Evolutionary conservation across 2,888 invertebrate genomes (phyloP).

Genomic region (Embidobia sp.): DNA sequence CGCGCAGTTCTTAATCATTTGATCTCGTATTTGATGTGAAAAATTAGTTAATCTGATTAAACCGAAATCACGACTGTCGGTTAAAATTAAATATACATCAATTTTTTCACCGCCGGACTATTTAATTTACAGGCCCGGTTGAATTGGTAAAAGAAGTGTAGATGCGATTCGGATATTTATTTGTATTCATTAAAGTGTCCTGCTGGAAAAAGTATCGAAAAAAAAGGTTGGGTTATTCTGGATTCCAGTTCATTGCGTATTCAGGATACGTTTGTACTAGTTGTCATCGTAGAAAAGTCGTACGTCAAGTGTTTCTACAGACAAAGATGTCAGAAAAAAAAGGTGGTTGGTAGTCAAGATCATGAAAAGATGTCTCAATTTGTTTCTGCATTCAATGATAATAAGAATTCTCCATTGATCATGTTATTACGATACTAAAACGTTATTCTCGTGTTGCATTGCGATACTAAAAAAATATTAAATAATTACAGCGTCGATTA

Average conservation of each 20-base stretch:
- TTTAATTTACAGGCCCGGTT: constrained; percentile 24
- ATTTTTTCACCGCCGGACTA: constrained; percentile 1
- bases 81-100: constrained; percentile 23
- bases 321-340: constrained; percentile 75
- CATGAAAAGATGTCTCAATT: constrained; percentile 76
- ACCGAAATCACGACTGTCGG: not conserved
- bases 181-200: constrained; percentile 50
- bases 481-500: too few species aligned
- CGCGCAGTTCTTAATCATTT: too few species aligned
- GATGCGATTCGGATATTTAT: constrained; percentile 42
- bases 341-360: constrained; percentile 66
- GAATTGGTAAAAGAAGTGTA: constrained; percentile 1
- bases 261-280: constrained; percentile 81
- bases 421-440: too few species aligned
- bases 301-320: constrained; percentile 80
- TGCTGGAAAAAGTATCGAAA: constrained; percentile 38
- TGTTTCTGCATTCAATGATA: constrained; percentile 70
- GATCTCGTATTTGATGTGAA: too few species aligned
- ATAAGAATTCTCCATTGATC: constrained; percentile 66
- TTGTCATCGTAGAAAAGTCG: constrained; percentile 82
- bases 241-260: constrained; percentile 76
- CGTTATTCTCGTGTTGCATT: too few species aligned
- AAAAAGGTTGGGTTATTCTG: constrained; percentile 55
- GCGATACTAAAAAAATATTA: too few species aligned
- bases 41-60: constrained; percentile 1